Evolutionary conservation across 1,140 invertebrate species (phyloP), one percentile per base, ranked within the genome.

Genomic region (Anthonomus grandis): DNA sequence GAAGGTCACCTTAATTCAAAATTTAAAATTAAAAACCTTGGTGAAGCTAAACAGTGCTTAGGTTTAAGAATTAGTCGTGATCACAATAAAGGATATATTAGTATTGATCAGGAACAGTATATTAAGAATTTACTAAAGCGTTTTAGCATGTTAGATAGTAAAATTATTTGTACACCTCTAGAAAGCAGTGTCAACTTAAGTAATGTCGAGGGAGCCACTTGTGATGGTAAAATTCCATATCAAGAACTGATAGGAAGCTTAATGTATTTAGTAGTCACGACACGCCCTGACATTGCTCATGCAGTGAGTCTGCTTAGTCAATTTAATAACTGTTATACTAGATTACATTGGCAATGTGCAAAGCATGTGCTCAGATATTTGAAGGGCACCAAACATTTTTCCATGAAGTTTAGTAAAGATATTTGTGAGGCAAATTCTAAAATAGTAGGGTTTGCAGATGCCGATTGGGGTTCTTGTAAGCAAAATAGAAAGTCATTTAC

Each of bases 201-300:
- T 25, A 23, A 36, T n/a, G 51, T 49, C 12, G n/a, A 18, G 19
- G 34, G 4, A 44, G 31, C 45, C 13, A 4, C 9, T 13, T 34
- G 46, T 39, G 19, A 9, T 25, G 23, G 44, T 5, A 53, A 31
- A 23, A 27, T 59, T 65, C 25, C 61, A 19, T 78, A 70, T 60
- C 66, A 69, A 54, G 45, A 76, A 34, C 44, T 70, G 4, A 66
- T 78, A 13, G 75, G 74, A 12, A 57, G 58, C 39, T 60, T 79
- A 12, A 69, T 78, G 63, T 78, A 77, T 62, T 52, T 77, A 4
- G 57, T 74, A 10, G 66, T 73, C 4, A 46, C 63, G 1, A 76
- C 75, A 5, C 59, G 78, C 46, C 76, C 76, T 27, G 76, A 79
- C 64, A 74, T 79, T 31, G 50, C 73, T 3, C 78, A 65, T 64